Base-by-base conservation (phyloP, 2,113 vertebrate genomes). In the Ctenodactylus gundi region DNA sequence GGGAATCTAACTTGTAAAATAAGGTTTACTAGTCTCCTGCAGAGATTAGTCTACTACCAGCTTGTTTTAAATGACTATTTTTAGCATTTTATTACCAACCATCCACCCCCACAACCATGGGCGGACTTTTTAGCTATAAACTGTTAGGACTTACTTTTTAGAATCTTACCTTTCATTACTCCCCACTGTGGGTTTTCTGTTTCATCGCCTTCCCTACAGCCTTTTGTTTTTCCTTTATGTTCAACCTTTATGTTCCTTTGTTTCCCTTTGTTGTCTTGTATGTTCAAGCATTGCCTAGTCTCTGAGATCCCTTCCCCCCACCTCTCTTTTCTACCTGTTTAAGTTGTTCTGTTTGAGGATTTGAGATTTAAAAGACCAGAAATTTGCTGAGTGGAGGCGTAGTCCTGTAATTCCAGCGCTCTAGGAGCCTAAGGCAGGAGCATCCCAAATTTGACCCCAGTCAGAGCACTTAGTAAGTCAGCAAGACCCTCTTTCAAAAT, bases 1-100 rank as follows among this genome's bases (percentile, higher is more conserved):
- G 65, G 58, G 68, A 41, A 91, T 29, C 27, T 82, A 12, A 18
- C 51, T 83, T 89, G 10, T 34, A 70, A 92, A 65, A 49, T 76
- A 90, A 88, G 9, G 41, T 58, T 86, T 85, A 34, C 60, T 3
- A 75, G 25, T 20, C 23, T 20, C n/a, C 44, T 68, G n/a, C 21
- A 70, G 57, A 78, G 36, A 20, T 67, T 60, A 57, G 23, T 62
- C 18, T 92, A 72, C 36, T 31, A 53, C 20, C 53, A 73, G 55
- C 62, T 55, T 72, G 73, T 72, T 88, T 90, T 76, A 91, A 85
- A 85, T 62, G 23, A 85, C 77, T 68, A 46, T 23, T 88, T 82
- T 72, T 46, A 60, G 31, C 25, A 60, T 8, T 11, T 51, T 20
- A 41, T 18, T 34, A 39, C 60, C 44, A 41, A 64, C 77, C 90